Evolutionary conservation across 2,888 invertebrate genomes (phyloP).

Genomic region (Drosophila lutescens): DNA sequence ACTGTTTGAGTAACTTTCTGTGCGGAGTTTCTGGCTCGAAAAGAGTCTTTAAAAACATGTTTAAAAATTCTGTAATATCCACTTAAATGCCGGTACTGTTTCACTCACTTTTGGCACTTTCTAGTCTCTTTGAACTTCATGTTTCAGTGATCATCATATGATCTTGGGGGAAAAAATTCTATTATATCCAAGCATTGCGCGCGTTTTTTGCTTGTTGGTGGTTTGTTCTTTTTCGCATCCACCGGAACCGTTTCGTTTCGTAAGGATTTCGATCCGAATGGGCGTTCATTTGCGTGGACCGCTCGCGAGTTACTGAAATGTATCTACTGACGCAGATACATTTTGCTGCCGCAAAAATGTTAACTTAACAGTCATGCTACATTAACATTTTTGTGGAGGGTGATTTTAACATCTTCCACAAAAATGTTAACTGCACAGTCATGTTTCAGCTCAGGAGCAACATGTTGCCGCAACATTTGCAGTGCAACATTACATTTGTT

Average conservation of each 20-base stretch:
- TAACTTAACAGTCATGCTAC: no score
- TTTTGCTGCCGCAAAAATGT: slow-evolving; percentile 66
- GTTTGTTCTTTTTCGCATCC: slow-evolving; percentile 9
- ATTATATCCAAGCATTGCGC: slow-evolving; percentile 37
- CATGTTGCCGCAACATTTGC: slow-evolving; percentile 26
- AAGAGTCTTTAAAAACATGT: slow-evolving; percentile 10
- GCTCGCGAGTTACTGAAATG: slow-evolving; percentile 83
- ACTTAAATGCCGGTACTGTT: slow-evolving; percentile 11
- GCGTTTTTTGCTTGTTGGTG: slow-evolving; percentile 14
- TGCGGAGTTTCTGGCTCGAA: slow-evolving; percentile 22
- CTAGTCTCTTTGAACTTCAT: slow-evolving; percentile 15
- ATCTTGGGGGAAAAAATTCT: slow-evolving; percentile 8
- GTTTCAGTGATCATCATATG: slow-evolving; percentile 7
- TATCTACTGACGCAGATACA: no score
- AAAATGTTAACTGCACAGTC: no score
- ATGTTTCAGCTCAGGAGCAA: not conserved
- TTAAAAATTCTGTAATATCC: not conserved
- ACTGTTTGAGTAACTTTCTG: slow-evolving; percentile 17
- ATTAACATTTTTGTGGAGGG: no score
- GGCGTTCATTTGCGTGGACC: slow-evolving; percentile 69
- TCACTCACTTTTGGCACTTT: slow-evolving; percentile 15
- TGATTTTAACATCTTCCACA: no score
- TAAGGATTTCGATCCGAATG: slow-evolving; percentile 36
- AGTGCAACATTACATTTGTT: no score
- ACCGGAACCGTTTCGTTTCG: slow-evolving; percentile 2